phyloP scores from a whole-genome alignment of 2,113 vertebrate genomes.

The Astur gentilis region DNA sequence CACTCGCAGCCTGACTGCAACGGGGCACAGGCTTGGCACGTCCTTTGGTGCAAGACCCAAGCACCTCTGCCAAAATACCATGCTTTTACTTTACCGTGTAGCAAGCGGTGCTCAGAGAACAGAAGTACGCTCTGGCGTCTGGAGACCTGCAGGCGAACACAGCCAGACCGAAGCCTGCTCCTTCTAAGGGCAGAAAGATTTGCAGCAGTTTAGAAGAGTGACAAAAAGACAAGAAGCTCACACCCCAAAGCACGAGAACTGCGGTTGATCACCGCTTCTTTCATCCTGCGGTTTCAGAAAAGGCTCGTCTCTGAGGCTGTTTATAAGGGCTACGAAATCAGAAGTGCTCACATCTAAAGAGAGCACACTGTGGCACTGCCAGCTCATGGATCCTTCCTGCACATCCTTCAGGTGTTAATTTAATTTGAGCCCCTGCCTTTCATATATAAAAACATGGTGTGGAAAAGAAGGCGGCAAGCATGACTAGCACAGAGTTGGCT shows the following conservation, averaged over 20 bases:
- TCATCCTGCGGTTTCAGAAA: background rate
- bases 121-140: fast-evolving
- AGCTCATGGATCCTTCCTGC: background rate
- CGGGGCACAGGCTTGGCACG: background rate
- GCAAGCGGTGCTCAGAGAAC: fast-evolving
- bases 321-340: background rate
- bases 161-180: background rate
- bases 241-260: too few species aligned
- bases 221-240: background rate
- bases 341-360: background rate
- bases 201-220: background rate
- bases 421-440: background rate
- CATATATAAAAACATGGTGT: background rate
- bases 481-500: background rate
- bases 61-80: background rate
- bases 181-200: background rate
- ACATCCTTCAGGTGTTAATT: background rate
- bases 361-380: background rate
- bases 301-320: background rate
- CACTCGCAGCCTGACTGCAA: fast-evolving
- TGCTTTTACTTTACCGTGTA: fast-evolving
- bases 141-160: fast-evolving
- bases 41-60: background rate
- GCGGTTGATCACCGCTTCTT: fast-evolving
- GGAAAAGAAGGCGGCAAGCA: background rate